These are phyloP conservation scores for Pogonocichla stellata DNA, from an alignment of 2,113 vertebrate species.

Conservation along the genomic window DNA sequence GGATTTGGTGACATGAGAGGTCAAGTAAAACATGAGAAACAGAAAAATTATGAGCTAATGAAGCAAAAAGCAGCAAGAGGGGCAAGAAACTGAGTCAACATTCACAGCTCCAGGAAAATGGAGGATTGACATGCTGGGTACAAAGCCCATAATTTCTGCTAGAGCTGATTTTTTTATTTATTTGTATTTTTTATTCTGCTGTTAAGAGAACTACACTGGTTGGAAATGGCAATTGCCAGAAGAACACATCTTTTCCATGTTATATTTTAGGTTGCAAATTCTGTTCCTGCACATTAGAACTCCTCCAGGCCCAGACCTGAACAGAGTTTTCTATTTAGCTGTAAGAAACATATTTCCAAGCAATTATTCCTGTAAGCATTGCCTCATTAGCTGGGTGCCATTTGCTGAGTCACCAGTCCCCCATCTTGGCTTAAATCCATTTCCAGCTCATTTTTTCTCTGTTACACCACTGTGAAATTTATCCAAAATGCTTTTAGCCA, in stretches of 20 bases:
- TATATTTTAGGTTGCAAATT: not conserved
- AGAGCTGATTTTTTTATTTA: not conserved
- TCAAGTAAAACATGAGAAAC: not conserved
- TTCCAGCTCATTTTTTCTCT: not conserved
- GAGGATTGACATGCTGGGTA: not conserved
- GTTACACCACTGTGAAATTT: not conserved
- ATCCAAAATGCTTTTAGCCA: not conserved
- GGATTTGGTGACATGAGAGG: not conserved
- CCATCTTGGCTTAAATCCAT: not conserved
- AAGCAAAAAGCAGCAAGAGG: not conserved
- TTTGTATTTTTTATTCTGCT: not conserved
- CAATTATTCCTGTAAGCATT: not conserved
- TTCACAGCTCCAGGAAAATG: not conserved
- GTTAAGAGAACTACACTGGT: not conserved
- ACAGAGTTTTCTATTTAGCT: not conserved
- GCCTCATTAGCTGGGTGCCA: not conserved
- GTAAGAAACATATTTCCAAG: not conserved
- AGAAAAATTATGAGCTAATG: not conserved
- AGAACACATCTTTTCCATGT: not conserved
- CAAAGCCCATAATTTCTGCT: not conserved
- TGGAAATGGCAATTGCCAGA: not conserved
- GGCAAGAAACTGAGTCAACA: not conserved
- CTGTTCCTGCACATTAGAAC: not conserved
- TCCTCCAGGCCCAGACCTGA: not conserved
- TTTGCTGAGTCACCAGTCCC: not conserved